Base-by-base conservation (phyloP, 2,113 vertebrate species). In the Corynorhinus townsendii region DNA sequence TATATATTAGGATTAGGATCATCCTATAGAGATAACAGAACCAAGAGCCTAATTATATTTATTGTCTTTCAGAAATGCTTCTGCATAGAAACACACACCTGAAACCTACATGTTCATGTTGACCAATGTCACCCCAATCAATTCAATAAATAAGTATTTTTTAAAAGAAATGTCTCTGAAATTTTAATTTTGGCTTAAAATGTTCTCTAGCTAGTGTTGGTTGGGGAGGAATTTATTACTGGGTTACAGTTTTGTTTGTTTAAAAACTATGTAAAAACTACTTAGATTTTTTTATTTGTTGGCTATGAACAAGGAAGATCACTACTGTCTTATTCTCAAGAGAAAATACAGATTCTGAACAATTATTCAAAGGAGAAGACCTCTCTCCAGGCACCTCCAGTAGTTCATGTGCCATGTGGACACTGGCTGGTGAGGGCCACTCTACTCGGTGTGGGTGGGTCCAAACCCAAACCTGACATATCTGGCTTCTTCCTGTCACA, bases 121-220 rank as follows among this genome's bases (percentile, higher is more conserved):
- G 47, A 54, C 52, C 52, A 54, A 22, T 54, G 52, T 54, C 52
- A 54, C 52, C 19, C 19, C 19, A 54, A 54, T 54, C 52, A 54
- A 54, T 54, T 54, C 19, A 20, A 54, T 54, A 54, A 54, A 54
- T 22, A 54, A 54, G 22, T 54, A 54, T 54, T 54, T 54, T 54
- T 54, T 17, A 20, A 54, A 54, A 54, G 17, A 54, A 84, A 77
- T 35, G 30, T 76, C 69, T 86, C 56, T 38, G 68, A 76, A 89
- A 77, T 77, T 95, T 81, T 56, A 64, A 56, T 72, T 80, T 83
- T 72, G 45, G 17, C 68, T 96, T 85, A 82, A 95, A 95, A 80
- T 64, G 26, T 49, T 76, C 45, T 93, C n/a, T 35, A 80, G 24
- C 19, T 92, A 59, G 22, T 24, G 12, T 72, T 30, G 14, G 0